A percentile compares a stretch with the other conserved stretches of the same genome.
phyloP scores from a whole-genome alignment of 2,113 vertebrate species.

The Oryzias javanicus region DNA sequence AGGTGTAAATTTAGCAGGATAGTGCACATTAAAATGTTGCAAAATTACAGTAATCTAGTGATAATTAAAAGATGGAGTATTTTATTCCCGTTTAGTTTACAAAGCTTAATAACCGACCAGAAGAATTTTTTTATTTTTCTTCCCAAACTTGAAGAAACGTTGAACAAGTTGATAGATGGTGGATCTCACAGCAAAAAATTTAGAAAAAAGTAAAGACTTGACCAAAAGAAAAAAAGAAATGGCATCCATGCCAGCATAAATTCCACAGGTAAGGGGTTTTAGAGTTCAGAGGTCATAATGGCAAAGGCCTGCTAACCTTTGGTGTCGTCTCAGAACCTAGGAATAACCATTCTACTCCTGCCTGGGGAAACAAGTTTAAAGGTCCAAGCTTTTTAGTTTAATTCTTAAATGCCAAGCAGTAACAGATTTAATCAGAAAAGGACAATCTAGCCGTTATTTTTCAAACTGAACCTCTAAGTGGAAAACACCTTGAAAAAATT shows the following conservation, averaged over 20 bases:
- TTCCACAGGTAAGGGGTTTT: slow-evolving; percentile 21
- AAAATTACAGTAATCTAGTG: neutral
- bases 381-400: neutral
- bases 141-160: neutral
- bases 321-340: slow-evolving; percentile 13
- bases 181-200: no score
- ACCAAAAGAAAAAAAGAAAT: neutral
- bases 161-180: neutral
- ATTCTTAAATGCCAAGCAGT: slow-evolving; percentile 1
- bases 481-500: no score
- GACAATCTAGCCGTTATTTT: neutral
- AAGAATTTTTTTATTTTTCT: neutral
- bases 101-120: neutral
- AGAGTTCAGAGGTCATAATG: slow-evolving; percentile 32
- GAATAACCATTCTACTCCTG: slow-evolving; percentile 34
- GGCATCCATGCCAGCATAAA: slow-evolving; percentile 15
- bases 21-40: neutral
- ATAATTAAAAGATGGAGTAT: neutral
- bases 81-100: slow-evolving; percentile 4
- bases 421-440: neutral
- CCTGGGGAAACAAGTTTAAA: slow-evolving; percentile 27
- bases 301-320: slow-evolving; percentile 47
- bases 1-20: slow-evolving; percentile 1
- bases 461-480: neutral
- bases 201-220: neutral